Evolutionary conservation across 2,888 invertebrate genomes (phyloP).

Genomic region (Cactoblastis cactorum): DNA sequence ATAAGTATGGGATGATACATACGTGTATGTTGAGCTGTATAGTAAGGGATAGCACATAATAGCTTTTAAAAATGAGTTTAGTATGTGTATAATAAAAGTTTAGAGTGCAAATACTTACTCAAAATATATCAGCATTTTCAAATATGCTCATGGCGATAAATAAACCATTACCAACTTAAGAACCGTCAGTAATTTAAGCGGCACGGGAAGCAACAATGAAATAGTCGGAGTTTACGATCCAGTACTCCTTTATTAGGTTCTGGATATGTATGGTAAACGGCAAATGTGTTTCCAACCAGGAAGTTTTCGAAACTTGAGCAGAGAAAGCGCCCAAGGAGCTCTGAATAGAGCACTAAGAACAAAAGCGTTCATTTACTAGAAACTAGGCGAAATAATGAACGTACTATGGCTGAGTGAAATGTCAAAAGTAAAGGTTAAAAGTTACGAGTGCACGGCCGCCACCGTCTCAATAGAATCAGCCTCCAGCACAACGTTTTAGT

Average conservation of each 20-base stretch:
- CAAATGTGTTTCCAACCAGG: slow-evolving; percentile 57
- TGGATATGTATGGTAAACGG: slow-evolving; percentile 60
- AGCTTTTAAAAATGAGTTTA: too few species aligned
- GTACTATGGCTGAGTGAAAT: slow-evolving; percentile 59
- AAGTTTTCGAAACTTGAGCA: slow-evolving; percentile 56
- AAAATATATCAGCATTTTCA: too few species aligned
- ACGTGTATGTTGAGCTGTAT: too few species aligned
- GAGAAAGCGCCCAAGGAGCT: slow-evolving; percentile 61
- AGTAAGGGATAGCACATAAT: too few species aligned
- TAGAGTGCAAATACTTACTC: too few species aligned
- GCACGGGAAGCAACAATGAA: slow-evolving; percentile 47
- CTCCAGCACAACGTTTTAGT: not conserved
- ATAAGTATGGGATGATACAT: too few species aligned
- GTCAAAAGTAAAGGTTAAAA: slow-evolving; percentile 73
- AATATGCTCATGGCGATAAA: too few species aligned
- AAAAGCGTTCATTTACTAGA: slow-evolving; percentile 70
- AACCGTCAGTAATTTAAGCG: slow-evolving; percentile 46
- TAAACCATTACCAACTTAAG: not conserved
- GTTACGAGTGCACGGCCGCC: slow-evolving; percentile 49
- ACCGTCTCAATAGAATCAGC: slow-evolving; percentile 25
- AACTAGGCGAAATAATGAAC: slow-evolving; percentile 66
- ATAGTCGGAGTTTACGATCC: slow-evolving; percentile 47
- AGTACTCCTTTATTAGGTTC: slow-evolving; percentile 52
- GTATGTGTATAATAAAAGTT: too few species aligned
- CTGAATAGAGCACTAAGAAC: slow-evolving; percentile 59